These are phyloP conservation scores for Chaenodraco wilsoni DNA, from an alignment of 2,797 vertebrate genomes.

Conservation along the genomic window DNA sequence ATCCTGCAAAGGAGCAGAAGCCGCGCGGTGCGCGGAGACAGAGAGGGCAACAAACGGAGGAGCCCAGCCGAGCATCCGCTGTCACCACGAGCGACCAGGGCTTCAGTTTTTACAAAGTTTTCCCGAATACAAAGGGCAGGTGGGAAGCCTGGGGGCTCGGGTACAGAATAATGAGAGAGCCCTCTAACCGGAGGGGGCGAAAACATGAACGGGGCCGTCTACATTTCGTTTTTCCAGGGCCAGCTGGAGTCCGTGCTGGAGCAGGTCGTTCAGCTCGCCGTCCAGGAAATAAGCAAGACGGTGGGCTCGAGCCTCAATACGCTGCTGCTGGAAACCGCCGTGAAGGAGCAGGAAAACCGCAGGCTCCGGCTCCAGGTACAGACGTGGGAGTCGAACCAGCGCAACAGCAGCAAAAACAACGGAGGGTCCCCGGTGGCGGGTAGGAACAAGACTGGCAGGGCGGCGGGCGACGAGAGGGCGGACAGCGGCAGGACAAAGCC, in stretches of 20 bases:
- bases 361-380: slow-evolving; percentile 75
- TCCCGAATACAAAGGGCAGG: slow-evolving; percentile 36
- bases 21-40: slow-evolving; percentile 48
- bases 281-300: slow-evolving; percentile 84
- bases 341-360: slow-evolving; percentile 83
- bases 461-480: slow-evolving; percentile 47
- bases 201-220: slow-evolving; percentile 86
- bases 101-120: slow-evolving; percentile 32
- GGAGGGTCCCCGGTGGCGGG: slow-evolving; percentile 40
- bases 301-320: slow-evolving; percentile 82
- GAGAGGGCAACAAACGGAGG: slow-evolving; percentile 16
- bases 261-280: slow-evolving; percentile 86
- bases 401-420: slow-evolving; percentile 9
- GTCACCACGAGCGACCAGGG: slow-evolving; percentile 29
- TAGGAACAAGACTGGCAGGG: slow-evolving; percentile 14
- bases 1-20: slow-evolving; percentile 45
- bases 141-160: slow-evolving; percentile 42
- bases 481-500: slow-evolving; percentile 67
- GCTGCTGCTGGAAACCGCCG: slow-evolving; percentile 83
- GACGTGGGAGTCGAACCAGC: slow-evolving; percentile 51
- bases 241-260: slow-evolving; percentile 86
- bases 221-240: slow-evolving; percentile 88
- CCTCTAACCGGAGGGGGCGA: slow-evolving; percentile 58
- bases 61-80: slow-evolving; percentile 24
- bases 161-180: slow-evolving; percentile 75